phyloP scores from a whole-genome alignment of 1,140 invertebrate species.

The Pachypsylla venusta region DNA sequence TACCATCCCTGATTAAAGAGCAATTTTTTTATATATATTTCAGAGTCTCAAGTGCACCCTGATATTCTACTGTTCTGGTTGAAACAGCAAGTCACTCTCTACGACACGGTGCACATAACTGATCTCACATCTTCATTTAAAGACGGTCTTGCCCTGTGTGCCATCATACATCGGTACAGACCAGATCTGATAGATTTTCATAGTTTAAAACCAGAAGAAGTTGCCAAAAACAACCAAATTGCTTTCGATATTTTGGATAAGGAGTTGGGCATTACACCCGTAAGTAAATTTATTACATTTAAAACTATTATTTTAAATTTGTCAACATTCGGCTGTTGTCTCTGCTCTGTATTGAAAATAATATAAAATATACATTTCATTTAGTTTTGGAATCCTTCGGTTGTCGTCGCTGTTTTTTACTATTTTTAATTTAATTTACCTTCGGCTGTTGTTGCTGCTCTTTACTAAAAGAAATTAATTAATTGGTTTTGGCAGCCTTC shows the following conservation, averaged over 20 bases:
- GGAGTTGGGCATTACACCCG: conserved; percentile 58
- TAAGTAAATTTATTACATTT: conserved; percentile 28
- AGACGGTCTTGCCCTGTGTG: conserved; percentile 61
- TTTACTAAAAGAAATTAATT: too few relatives aligned
- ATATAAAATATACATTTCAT: too few relatives aligned
- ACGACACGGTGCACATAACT: conserved; percentile 45
- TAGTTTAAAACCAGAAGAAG: conserved; percentile 45
- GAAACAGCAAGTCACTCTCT: conserved; percentile 50
- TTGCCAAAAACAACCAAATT: conserved; percentile 54
- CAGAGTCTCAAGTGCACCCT: conserved; percentile 48
- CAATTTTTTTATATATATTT: conserved; percentile 15
- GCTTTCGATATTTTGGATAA: conserved; percentile 67
- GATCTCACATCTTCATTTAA: conserved; percentile 57
- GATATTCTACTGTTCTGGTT: conserved; percentile 63
- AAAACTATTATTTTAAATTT: too few relatives aligned
- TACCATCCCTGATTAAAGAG: neutral
- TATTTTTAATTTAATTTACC: too few relatives aligned
- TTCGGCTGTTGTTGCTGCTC: too few relatives aligned
- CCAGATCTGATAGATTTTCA: conserved; percentile 72
- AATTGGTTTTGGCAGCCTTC: too few relatives aligned
- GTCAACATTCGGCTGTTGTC: too few relatives aligned
- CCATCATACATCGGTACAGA: conserved; percentile 69
- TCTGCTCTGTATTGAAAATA: too few relatives aligned
- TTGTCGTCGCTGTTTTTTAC: too few relatives aligned
- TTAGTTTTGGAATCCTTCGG: too few relatives aligned